A percentile compares a stretch with the other conserved stretches of the same genome.
These are phyloP conservation scores for Drosophila micromelanica DNA, from an alignment of 1,140 invertebrate genomes.

Conservation along the genomic window DNA sequence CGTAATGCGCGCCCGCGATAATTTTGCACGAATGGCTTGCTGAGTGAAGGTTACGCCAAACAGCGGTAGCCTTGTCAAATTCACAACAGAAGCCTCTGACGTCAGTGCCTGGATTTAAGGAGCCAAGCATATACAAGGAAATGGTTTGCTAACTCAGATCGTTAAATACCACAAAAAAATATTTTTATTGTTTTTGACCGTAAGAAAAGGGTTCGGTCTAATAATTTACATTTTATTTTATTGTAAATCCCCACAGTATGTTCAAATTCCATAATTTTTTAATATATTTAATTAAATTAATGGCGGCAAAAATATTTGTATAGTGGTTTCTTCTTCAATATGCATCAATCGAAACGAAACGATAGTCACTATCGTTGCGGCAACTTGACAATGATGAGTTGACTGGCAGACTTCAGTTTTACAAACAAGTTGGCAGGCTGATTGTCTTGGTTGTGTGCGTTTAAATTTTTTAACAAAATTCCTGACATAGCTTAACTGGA, in stretches of 20 bases:
- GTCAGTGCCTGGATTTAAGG: not conserved
- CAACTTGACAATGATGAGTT: not conserved
- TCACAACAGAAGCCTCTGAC: not conserved
- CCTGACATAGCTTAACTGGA: conserved; percentile 32
- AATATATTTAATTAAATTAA: too few relatives aligned
- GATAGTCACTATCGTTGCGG: not conserved
- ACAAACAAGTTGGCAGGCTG: conserved; percentile 18
- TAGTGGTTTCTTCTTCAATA: not conserved
- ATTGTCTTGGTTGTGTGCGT: conserved; percentile 14
- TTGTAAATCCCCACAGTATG: too few relatives aligned
- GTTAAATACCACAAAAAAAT: too few relatives aligned
- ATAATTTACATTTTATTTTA: too few relatives aligned
- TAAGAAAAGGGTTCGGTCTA: too few relatives aligned
- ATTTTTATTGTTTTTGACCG: too few relatives aligned
- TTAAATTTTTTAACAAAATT: conserved; percentile 34
- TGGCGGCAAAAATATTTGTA: not conserved
- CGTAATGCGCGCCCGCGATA: not conserved
- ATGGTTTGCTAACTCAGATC: too few relatives aligned
- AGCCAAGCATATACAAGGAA: too few relatives aligned
- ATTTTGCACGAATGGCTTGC: not conserved
- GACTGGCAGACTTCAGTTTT: conserved; percentile 5
- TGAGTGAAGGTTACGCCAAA: not conserved
- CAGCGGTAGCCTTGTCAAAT: not conserved
- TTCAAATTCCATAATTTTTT: too few relatives aligned
- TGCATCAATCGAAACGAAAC: not conserved